Percentiles rank a stretch among this genome's conserved stretches.
Conservation (phyloP, 2,888 invertebrate species). For the Cactoblastis cactorum region DNA sequence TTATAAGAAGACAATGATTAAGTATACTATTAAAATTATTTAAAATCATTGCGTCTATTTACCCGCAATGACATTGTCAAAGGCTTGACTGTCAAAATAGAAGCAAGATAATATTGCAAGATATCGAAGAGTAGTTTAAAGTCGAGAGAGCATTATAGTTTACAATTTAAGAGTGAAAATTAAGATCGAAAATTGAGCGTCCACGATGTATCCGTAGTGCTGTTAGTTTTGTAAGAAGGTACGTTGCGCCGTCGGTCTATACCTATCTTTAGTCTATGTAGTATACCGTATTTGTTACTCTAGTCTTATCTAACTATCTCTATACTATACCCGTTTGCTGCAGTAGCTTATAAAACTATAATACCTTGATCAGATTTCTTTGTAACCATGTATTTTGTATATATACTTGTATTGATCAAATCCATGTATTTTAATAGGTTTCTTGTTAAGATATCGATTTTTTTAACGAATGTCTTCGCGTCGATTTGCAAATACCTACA, state of each 20-base stretch:
- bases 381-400: neutral
- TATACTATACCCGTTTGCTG: slow-evolving; percentile 26
- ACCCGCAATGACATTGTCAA: too few species aligned
- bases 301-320: slow-evolving; percentile 33
- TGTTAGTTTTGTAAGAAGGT: slow-evolving; percentile 10
- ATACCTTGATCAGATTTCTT: neutral
- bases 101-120: too few species aligned
- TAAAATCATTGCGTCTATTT: too few species aligned
- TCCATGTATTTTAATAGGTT: too few species aligned
- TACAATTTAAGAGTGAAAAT: neutral
- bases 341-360: slow-evolving; percentile 6
- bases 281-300: slow-evolving; percentile 47
- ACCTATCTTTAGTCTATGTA: slow-evolving; percentile 51
- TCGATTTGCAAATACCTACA: too few species aligned
- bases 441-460: too few species aligned
- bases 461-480: too few species aligned
- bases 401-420: neutral
- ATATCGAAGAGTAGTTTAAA: too few species aligned
- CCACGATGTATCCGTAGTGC: slow-evolving; percentile 1
- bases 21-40: too few species aligned
- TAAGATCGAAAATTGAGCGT: slow-evolving; percentile 4
- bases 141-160: too few species aligned
- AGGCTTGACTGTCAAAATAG: too few species aligned
- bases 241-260: slow-evolving; percentile 9
- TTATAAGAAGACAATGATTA: too few species aligned